These are phyloP conservation scores for Equus quagga DNA, from an alignment of 2,113 vertebrate genomes.

Conservation along the genomic window DNA sequence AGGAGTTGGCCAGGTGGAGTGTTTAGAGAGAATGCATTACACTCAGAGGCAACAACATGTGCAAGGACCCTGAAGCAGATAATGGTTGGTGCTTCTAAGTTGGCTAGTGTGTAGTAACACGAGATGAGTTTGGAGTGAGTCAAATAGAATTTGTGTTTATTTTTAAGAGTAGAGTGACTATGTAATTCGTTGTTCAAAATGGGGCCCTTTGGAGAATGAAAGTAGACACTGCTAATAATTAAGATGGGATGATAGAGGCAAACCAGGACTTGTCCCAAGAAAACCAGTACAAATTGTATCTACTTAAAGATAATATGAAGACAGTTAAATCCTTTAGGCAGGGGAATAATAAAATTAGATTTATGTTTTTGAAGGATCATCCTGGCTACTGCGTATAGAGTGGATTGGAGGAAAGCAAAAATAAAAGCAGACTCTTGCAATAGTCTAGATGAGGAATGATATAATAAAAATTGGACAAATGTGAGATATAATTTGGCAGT, in stretches of 20 bases:
- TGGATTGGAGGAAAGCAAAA: background rate
- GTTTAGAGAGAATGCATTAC: background rate
- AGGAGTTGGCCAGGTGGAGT: background rate
- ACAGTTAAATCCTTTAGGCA: background rate
- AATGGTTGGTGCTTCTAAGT: background rate
- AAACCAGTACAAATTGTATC: background rate
- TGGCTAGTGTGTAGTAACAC: background rate
- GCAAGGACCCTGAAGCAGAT: background rate
- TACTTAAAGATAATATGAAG: slow-evolving; percentile 23
- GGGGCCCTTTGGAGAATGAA: background rate
- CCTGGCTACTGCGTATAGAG: background rate
- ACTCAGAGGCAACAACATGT: background rate
- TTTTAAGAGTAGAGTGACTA: background rate
- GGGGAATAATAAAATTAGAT: background rate
- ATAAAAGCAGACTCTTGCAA: background rate
- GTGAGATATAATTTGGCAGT: background rate
- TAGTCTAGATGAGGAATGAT: background rate
- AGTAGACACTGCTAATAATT: background rate
- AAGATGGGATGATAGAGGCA: background rate
- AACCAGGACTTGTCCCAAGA: background rate
- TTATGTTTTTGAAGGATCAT: slow-evolving; percentile 20
- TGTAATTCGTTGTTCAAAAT: background rate
- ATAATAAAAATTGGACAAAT: background rate
- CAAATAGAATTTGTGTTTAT: background rate
- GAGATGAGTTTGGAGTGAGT: background rate